Evolutionary conservation across 2,113 vertebrate genomes (phyloP), one percentile per base, ranked within the genome.

Genomic region (Oryzias javanicus): DNA sequence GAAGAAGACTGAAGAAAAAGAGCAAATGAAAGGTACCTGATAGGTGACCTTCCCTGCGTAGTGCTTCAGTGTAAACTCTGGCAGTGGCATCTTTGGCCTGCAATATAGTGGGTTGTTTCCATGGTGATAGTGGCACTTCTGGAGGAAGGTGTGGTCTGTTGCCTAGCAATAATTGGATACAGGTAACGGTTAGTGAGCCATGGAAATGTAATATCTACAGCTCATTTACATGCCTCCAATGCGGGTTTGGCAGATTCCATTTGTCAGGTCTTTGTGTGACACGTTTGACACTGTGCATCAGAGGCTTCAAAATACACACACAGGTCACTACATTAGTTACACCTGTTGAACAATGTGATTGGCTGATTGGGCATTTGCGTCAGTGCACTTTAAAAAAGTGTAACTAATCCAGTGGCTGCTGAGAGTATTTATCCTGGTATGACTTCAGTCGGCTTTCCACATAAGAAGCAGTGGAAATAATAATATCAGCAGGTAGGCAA

Each of bases 41-140:
- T 99, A 99, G 59, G 95, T 95, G 76, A 99, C 96, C 72, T 93
- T 98, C 72, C 97, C 97, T 1, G 97, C 97, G 0, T 94, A 99
- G 87, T 99, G 97, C 81, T 93, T 97, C 78, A 99, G 91, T 76
- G 94, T 94, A 84, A 99, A 99, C 85, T 99, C 95, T 0, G 97
- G 97, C 72, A 95, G 91, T 0, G 97, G 97, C 97, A 98, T 96
- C 91, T 98, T 99, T 14, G 97, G 97, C 83, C 96, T 98, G 8
- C 91, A 94, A 83, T 99, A 99, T 4, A 99, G 85, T 0, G 91
- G 91, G 68, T 93, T 91, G 79, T 87, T 86, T 64, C 93, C 93
- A 0, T 99, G 97, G 85, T 99, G 96, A 89, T 99, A 99, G 83
- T 99, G 96, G 89, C 97, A 99, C 89, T 99, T 99, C 90, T 99